Conservation (phyloP, 2,797 vertebrate genomes). For the Echiichthys vipera region DNA sequence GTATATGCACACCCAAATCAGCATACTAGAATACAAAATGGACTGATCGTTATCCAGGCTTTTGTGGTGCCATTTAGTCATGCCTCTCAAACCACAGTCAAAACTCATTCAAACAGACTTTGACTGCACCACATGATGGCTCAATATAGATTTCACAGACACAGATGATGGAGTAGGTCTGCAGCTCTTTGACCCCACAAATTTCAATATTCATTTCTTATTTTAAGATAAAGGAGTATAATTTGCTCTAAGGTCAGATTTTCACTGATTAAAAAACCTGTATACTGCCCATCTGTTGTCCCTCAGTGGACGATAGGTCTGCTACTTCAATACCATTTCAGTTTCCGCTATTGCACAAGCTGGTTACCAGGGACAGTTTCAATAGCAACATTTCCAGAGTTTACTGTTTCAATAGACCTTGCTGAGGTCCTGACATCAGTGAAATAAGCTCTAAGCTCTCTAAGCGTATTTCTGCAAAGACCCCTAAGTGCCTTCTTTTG, state of each 20-base stretch:
- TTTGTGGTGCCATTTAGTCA: slow-evolving; percentile 56
- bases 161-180: slow-evolving; percentile 20
- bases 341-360: slow-evolving; percentile 44
- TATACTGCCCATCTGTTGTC: slow-evolving; percentile 23
- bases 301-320: slow-evolving; percentile 19
- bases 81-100: slow-evolving; percentile 58
- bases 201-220: slow-evolving; percentile 19
- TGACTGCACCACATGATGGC: slow-evolving; percentile 6
- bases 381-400: slow-evolving; percentile 55
- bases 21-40: slow-evolving; percentile 25
- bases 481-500: slow-evolving; percentile 53
- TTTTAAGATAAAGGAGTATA: slow-evolving; percentile 23
- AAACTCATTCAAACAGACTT: slow-evolving; percentile 47
- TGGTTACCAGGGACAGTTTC: slow-evolving; percentile 39
- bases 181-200: background rate
- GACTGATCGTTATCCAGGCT: slow-evolving; percentile 51
- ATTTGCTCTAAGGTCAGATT: slow-evolving; percentile 14
- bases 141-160: slow-evolving; percentile 35
- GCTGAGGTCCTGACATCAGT: slow-evolving; percentile 54
- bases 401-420: slow-evolving; percentile 51
- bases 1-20: slow-evolving; percentile 23
- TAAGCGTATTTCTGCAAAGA: slow-evolving; percentile 47
- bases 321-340: slow-evolving; percentile 44
- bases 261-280: slow-evolving; percentile 21
- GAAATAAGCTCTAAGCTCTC: slow-evolving; percentile 65